Base-by-base conservation (phyloP, 2,888 invertebrate genomes). In the Parnassius smintheus region DNA sequence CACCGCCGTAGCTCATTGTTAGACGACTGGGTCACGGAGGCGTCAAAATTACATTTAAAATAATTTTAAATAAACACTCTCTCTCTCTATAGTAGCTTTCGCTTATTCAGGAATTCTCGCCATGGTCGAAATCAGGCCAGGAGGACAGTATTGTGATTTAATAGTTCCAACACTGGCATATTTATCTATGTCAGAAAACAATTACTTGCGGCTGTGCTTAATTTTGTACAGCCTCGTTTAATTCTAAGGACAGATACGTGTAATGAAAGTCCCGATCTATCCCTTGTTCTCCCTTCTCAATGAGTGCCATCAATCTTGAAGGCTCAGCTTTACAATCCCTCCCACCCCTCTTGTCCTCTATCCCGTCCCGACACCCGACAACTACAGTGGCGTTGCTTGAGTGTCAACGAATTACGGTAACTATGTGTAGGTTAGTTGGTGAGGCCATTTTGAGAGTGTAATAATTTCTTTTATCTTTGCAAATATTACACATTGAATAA, bases 281-380 rank as follows among this genome's bases (percentile, higher is more conserved):
- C 65, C 61, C 41, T 46, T 46, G 56, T 22, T 48, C 53, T n/a
- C 62, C 55, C 54, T 57, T 52, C 65, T 65, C 61, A 55, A 68
- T 64, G 66, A 66, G 62, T 45, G 58, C 66, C 66, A 69, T 69
- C 66, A 65, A 64, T 69, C 69, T 68, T 68, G 63, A 52, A 54
- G 62, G 62, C 62, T 62, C 58, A 62, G 62, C 58, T 22, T 53
- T 58, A 44, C 58, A 58, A 44, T 49, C 62, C 49, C 52, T 25
- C 51, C 45, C 56, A 44, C 42, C 55, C 42, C 59, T 11, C 18
- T 10, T 2, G 18, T 41, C 41, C n/a, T 41, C 41, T 18, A 46
- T 46, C n/a, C 45, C 44, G n/a, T 50, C 56, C 56, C 12, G n/a
- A 42, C 25, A 4, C 51, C 35, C 35, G n/a, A 25, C 49, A 2